Evolutionary conservation across 2,797 vertebrate genomes (phyloP).

Genomic region (Clarias fuscus): DNA sequence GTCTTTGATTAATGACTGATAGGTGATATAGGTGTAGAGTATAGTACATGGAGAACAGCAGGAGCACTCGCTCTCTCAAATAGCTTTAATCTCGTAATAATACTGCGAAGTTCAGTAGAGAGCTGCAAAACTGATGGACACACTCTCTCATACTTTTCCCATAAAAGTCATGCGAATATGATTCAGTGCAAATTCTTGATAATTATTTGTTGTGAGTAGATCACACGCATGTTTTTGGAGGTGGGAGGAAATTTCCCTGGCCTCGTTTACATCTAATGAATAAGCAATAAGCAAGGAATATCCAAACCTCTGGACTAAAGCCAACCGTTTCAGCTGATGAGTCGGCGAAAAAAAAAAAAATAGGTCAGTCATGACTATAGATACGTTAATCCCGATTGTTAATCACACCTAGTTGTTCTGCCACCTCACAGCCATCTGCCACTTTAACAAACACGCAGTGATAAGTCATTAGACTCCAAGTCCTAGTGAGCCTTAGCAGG

Average conservation of each 20-base stretch:
- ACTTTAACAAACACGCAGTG: constrained; percentile 18
- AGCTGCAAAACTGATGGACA: neutral
- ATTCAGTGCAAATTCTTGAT: neutral
- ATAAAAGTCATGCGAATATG: neutral
- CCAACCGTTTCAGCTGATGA: constrained; percentile 18
- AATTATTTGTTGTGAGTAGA: neutral
- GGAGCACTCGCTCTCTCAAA: neutral
- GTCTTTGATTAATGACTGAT: neutral
- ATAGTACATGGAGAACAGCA: neutral
- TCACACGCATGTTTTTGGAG: neutral
- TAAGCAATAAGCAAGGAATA: constrained; percentile 8
- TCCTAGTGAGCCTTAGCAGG: constrained; percentile 1
- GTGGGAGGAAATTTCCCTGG: neutral
- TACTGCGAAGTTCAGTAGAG: neutral
- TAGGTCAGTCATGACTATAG: constrained; percentile 13
- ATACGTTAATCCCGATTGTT: constrained; percentile 5
- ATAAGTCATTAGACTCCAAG: constrained; percentile 23
- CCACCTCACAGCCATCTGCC: constrained; percentile 25
- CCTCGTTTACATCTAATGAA: neutral
- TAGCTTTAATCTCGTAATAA: neutral
- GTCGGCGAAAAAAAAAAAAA: neutral
- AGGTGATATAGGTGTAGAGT: neutral
- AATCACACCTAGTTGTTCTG: constrained; percentile 16
- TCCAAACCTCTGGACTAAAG: neutral
- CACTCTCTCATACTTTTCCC: neutral